Percentiles rank a stretch among this genome's conserved stretches.
These are phyloP conservation scores for Morinoia aosen DNA, from an alignment of 2,888 invertebrate species.

Conservation along the genomic window DNA sequence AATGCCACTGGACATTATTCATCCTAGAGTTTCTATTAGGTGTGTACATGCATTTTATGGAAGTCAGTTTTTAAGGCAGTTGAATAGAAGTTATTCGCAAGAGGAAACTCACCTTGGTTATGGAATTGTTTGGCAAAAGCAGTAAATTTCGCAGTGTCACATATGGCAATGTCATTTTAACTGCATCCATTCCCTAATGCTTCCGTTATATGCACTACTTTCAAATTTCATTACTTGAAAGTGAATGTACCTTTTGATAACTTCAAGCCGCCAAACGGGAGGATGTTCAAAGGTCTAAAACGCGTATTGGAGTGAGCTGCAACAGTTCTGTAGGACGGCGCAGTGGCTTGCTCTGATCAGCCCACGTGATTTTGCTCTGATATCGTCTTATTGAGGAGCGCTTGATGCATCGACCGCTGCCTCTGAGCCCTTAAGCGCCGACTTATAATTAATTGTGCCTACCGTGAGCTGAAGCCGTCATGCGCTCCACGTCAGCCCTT, in stretches of 20 bases:
- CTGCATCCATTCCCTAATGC: too few relatives aligned
- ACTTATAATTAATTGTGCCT: slow-evolving; percentile 3
- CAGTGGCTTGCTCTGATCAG: background rate
- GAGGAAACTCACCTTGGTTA: too few relatives aligned
- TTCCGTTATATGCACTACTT: too few relatives aligned
- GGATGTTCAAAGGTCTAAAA: too few relatives aligned
- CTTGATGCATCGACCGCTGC: slow-evolving; percentile 12
- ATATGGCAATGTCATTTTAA: too few relatives aligned
- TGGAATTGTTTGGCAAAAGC: too few relatives aligned
- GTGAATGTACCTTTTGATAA: background rate
- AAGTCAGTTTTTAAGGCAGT: too few relatives aligned
- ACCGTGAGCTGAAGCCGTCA: background rate
- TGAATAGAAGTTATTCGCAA: too few relatives aligned
- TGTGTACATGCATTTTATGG: background rate
- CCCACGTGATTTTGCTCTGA: background rate
- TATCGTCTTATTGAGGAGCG: background rate
- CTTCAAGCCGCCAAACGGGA: background rate
- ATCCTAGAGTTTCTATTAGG: background rate
- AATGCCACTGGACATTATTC: too few relatives aligned
- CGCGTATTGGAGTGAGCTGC: background rate
- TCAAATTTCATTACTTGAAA: too few relatives aligned
- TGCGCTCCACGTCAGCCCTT: background rate
- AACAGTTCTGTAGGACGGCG: background rate
- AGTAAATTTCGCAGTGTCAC: too few relatives aligned
- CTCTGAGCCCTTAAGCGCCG: background rate